Conservation (phyloP, 2,888 invertebrate genomes). For the Macrophya alboannulata region DNA sequence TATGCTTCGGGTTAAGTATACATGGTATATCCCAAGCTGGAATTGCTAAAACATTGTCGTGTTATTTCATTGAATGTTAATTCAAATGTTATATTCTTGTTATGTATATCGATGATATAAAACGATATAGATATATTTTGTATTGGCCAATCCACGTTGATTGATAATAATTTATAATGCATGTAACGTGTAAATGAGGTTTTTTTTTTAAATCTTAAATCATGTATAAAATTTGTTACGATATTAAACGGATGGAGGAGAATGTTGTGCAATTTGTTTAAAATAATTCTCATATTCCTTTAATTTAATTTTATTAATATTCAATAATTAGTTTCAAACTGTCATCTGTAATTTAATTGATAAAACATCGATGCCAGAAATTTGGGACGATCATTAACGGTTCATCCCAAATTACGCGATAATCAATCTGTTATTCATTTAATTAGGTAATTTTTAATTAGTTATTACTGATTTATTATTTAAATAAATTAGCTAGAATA, state of each 20-base stretch:
- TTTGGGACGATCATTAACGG: not conserved
- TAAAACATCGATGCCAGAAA: slow-evolving; percentile 33
- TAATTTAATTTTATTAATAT: slow-evolving; percentile 57
- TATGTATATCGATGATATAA: slow-evolving; percentile 25
- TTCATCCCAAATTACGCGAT: not conserved
- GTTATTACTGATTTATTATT: slow-evolving; percentile 63
- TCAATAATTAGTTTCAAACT: slow-evolving; percentile 54
- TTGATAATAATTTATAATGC: slow-evolving; percentile 15
- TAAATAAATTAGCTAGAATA: slow-evolving; percentile 78
- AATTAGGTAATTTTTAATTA: slow-evolving; percentile 41
- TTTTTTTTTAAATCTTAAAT: not conserved
- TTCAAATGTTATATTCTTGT: slow-evolving; percentile 38
- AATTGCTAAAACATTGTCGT: not conserved
- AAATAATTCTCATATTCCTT: slow-evolving; percentile 46
- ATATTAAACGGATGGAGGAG: slow-evolving; percentile 35
- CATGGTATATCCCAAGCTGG: not conserved
- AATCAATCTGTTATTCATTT: slow-evolving; percentile 50
- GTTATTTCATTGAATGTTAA: not conserved
- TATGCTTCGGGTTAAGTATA: not conserved
- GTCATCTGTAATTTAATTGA: slow-evolving; percentile 53
- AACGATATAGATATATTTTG: slow-evolving; percentile 22
- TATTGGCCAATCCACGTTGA: slow-evolving; percentile 19
- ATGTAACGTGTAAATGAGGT: not conserved
- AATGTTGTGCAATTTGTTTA: not conserved
- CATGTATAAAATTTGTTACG: slow-evolving; percentile 39